A percentile compares a stretch with the other conserved stretches of the same genome.
These are phyloP conservation scores for Spea bombifrons DNA, from an alignment of 2,113 vertebrate genomes.

Conservation along the genomic window DNA sequence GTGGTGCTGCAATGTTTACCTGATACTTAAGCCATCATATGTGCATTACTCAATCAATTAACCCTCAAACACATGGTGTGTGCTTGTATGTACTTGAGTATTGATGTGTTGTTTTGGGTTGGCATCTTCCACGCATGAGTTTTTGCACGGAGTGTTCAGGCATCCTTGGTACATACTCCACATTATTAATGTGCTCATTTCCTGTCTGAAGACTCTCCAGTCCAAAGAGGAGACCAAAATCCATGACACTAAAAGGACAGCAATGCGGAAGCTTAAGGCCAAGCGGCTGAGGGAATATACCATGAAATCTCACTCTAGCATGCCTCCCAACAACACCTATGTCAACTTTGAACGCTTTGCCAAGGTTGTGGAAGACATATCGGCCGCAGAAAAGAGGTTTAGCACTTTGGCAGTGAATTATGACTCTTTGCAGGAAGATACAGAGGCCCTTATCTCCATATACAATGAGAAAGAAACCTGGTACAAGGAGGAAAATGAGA, in stretches of 20 bases:
- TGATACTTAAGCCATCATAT: no score
- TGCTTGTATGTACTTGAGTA: no score
- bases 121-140: constrained; percentile 46
- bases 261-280: constrained; percentile 75
- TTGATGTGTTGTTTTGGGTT: constrained; percentile 47
- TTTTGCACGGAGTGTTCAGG: constrained; percentile 1
- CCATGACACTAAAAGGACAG: constrained; percentile 60
- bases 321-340: constrained; percentile 84
- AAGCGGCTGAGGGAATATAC: constrained; percentile 84
- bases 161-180: constrained; percentile 26
- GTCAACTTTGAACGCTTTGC: constrained; percentile 83
- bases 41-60: no score
- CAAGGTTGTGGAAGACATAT: constrained; percentile 71
- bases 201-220: constrained; percentile 72
- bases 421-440: constrained; percentile 72
- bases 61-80: no score
- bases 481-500: constrained; percentile 81
- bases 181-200: constrained; percentile 69
- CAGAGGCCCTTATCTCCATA: constrained; percentile 79
- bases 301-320: constrained; percentile 80
- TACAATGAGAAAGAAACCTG: constrained; percentile 82
- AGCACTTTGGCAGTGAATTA: constrained; percentile 60
- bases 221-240: constrained; percentile 63
- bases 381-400: constrained; percentile 60
- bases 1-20: no score